Evolutionary conservation across 1,140 invertebrate species (phyloP), one percentile per base, ranked within the genome.

Genomic region (Coelopa frigida): DNA sequence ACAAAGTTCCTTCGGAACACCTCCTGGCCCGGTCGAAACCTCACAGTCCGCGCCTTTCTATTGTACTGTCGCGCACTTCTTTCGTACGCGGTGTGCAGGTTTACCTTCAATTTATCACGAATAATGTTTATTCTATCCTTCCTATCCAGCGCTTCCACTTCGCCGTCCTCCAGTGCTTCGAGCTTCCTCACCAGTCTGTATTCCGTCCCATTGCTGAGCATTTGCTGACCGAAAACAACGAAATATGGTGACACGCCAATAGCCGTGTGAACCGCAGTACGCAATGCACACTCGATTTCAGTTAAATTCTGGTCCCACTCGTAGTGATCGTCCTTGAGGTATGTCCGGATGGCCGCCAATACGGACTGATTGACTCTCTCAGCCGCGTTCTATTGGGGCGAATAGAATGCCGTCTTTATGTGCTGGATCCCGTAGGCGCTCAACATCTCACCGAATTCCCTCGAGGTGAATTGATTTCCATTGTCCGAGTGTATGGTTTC

Each of bases 401-500:
- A 18, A 37, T 52, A 24, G 11, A 51, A 14, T 6, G 46, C 46
- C 12, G 46, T 48, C 10, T 42, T 42, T 3, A 35, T 21, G 22
- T 51, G 45, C 20, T 23, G 5, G 5, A 51, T 15, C 8, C 20
- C 29, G 39, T 48, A 51, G 6, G 24, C 33, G 5, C 36, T n/a
- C 8, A 52, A 14, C 14, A 52, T 29, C 2, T 42, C 5, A 8
- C 44, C 17, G 15, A 46, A 45, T 2, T 15, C 23, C 5, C 33
- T 26, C 0, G 48, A 53, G 17, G 32, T 44, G 31, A 54, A 54
- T 15, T 54, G 46, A 1, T 38, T 33, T 3, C 49, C 49, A 31
- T 53, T 53, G 17, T 53, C 52, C 3, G 42, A 54, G 3, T 46
- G 46, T 0, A 51, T 37, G 7, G 22, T 14, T 44, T 51, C 49